phyloP scores from a whole-genome alignment of 2,797 vertebrate species.

The Echiichthys vipera region DNA sequence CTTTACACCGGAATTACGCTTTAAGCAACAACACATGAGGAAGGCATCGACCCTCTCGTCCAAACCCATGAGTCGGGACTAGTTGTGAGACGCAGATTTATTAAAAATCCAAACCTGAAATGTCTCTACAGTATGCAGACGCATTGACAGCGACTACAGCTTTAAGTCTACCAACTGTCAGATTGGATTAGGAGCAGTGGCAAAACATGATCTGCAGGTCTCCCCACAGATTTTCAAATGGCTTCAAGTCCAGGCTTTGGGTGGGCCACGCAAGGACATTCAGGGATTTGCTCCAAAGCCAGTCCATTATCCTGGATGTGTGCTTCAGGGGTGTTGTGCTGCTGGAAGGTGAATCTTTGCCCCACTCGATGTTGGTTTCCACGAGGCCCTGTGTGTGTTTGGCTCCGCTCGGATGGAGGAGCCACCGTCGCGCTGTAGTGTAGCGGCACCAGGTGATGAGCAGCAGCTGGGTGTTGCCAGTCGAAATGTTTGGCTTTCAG shows the following conservation, averaged over 20 bases:
- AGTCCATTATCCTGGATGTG: slow-evolving; percentile 52
- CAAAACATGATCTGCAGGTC: slow-evolving; percentile 43
- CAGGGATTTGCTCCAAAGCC: slow-evolving; percentile 61
- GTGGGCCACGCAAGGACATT: slow-evolving; percentile 48
- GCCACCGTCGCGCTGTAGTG: neutral
- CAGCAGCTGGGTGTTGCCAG: slow-evolving; percentile 42
- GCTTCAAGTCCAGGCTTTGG: slow-evolving; percentile 52
- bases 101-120: neutral
- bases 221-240: slow-evolving; percentile 47
- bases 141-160: slow-evolving; percentile 12
- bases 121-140: neutral
- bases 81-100: neutral
- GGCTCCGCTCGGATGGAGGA: neutral
- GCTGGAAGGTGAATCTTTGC: slow-evolving; percentile 30
- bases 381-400: neutral
- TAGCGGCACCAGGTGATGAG: slow-evolving; percentile 25
- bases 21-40: no score
- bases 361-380: slow-evolving; percentile 7
- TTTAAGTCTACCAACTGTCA: slow-evolving; percentile 44
- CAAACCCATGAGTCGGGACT: neutral
- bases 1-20: no score
- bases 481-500: slow-evolving; percentile 27
- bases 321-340: slow-evolving; percentile 23
- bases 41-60: neutral
- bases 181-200: slow-evolving; percentile 33